Base-by-base conservation (phyloP, 2,888 invertebrate genomes). In the Allophyes oxyacanthae region DNA sequence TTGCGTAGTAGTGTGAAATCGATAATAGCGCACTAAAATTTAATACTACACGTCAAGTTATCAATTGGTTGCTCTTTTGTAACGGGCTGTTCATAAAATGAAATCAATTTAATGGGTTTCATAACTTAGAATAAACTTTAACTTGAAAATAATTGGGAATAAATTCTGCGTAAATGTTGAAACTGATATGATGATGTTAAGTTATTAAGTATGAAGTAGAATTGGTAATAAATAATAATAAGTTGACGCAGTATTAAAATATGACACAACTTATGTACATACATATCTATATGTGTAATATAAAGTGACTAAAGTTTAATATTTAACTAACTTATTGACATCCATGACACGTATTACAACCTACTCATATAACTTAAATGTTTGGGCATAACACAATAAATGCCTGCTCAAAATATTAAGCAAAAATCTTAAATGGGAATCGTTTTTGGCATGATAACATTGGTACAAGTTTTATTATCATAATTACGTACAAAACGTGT, bases 1-100 rank as follows among this genome's bases (percentile, higher is more conserved):
- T 75, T 63, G 67, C 84, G 81, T 70, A 79, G 71, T 67, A 76
- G 82, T 84, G 87, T 82, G 81, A 83, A 81, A 83, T 83, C 79
- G 79, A 82, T 86, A 85, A 87, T 84, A 72, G 79, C 77, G 72
- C 74, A 77, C 73, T 84, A 81, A 81, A 82, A 75, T 75, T 81
- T 79, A 67, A 76, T 78, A 58, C 68, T 72, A 43, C 59, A 60
- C 66, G 58, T 60, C 55, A 60, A 61, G 57, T 46, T 55, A 65
- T 58, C 64, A 63, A 61, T 61, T 68, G 48, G 43, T 57, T 65
- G 66, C 59, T 65, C 59, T 61, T 61, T 64, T 67, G 54, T 67
- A 67, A 65, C 72, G 59, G 71, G 38, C 36, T 53, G 59, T 26
- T 54, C 62, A 59, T 68, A 59, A 58, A 71, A 60, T 44, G 44